These are phyloP conservation scores for Corvus moneduloides DNA, from an alignment of 2,113 vertebrate species.

Conservation along the genomic window DNA sequence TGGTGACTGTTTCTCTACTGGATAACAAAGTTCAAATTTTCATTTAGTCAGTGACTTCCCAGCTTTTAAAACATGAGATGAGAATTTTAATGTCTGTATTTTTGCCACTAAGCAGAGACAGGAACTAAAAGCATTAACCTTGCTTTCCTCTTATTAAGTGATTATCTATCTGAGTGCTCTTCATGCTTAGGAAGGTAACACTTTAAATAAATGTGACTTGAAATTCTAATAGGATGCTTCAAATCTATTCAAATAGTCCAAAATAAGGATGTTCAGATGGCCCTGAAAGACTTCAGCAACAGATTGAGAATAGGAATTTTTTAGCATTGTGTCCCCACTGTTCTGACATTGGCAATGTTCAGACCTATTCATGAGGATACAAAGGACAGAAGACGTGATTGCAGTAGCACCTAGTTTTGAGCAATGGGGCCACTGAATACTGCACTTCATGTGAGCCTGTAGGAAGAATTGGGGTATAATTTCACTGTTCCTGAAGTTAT, in stretches of 20 bases:
- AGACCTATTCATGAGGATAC: slow-evolving; percentile 30
- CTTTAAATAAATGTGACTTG: background rate
- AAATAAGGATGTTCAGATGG: background rate
- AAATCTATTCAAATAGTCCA: background rate
- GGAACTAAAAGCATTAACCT: background rate
- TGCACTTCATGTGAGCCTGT: background rate
- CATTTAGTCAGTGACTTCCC: background rate
- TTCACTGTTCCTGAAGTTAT: background rate
- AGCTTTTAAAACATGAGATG: background rate
- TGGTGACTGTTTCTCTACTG: background rate
- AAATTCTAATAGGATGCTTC: background rate
- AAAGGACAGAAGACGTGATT: slow-evolving; percentile 43
- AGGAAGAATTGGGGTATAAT: background rate
- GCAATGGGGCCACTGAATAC: background rate
- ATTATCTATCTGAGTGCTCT: slow-evolving; percentile 7
- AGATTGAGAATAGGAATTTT: background rate
- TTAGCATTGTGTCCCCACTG: slow-evolving; percentile 9
- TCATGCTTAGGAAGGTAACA: background rate
- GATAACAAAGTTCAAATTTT: background rate
- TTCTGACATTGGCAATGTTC: background rate
- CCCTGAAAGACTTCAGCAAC: background rate
- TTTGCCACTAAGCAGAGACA: background rate
- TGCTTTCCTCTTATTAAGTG: slow-evolving; percentile 3
- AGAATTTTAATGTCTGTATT: background rate
- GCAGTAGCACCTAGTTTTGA: background rate